Conservation (phyloP, 2,113 vertebrate species). For the Hypanus sabinus region DNA sequence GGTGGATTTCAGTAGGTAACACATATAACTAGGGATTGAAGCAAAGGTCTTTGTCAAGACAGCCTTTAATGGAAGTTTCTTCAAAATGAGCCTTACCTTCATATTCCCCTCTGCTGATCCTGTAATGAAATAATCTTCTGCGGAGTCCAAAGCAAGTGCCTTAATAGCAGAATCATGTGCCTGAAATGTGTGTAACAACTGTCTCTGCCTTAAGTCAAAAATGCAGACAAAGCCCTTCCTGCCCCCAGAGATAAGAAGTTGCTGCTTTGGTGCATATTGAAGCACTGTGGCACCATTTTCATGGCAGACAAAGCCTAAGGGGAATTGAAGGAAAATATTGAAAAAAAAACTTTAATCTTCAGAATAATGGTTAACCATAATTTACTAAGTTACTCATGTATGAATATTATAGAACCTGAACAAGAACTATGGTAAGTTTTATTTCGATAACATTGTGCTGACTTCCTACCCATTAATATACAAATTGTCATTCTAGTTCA, state of each 20-base stretch:
- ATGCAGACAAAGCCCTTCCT: slow-evolving; percentile 83
- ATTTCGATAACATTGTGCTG: not conserved
- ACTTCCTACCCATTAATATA: not conserved
- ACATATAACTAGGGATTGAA: not conserved
- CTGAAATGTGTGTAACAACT: slow-evolving; percentile 85
- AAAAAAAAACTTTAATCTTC: not conserved
- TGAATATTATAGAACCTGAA: not conserved
- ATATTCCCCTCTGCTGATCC: slow-evolving; percentile 96
- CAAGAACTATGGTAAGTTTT: not conserved
- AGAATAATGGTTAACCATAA: not conserved
- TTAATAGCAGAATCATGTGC: slow-evolving; percentile 92
- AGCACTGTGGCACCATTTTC: slow-evolving; percentile 93
- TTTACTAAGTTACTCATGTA: not conserved
- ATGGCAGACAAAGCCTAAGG: slow-evolving; percentile 84
- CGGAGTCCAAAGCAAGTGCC: slow-evolving; percentile 78
- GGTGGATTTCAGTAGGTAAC: not conserved
- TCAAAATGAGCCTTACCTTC: slow-evolving; percentile 66
- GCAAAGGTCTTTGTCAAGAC: not conserved
- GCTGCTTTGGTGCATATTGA: slow-evolving; percentile 87
- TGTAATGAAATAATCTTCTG: slow-evolving; percentile 86
- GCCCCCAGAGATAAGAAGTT: slow-evolving; percentile 85
- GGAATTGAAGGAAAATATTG: not conserved
- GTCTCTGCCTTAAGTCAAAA: slow-evolving; percentile 92
- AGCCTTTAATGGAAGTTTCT: not conserved
- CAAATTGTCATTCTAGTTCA: not conserved